A percentile compares a stretch with the other conserved stretches of the same genome.
These are phyloP conservation scores for Potamarius usumacintae DNA, from an alignment of 2,113 vertebrate genomes.

Conservation along the genomic window DNA sequence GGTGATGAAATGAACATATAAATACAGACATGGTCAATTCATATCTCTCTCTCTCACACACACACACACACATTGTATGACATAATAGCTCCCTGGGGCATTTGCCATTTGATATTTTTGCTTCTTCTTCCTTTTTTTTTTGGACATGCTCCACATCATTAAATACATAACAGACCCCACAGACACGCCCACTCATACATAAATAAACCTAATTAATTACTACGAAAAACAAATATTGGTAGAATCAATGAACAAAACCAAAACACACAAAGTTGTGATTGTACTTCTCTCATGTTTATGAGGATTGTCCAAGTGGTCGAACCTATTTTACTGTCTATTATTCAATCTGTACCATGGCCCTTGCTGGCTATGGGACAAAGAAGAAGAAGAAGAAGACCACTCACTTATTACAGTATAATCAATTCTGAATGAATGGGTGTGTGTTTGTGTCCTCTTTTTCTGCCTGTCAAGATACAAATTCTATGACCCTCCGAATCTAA, in stretches of 20 bases:
- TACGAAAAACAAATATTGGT: neutral
- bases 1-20: neutral
- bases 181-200: neutral
- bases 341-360: neutral
- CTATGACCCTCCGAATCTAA: slow-evolving; percentile 26
- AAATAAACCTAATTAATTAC: neutral
- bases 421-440: neutral
- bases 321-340: neutral
- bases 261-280: neutral
- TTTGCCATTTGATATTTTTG: slow-evolving; percentile 1
- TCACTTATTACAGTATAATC: neutral
- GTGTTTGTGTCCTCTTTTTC: neutral
- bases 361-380: too few relatives aligned
- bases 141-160: neutral
- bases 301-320: neutral
- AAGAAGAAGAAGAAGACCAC: too few relatives aligned
- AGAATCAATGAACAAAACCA: neutral
- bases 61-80: neutral
- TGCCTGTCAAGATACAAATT: slow-evolving; percentile 36
- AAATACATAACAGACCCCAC: neutral
- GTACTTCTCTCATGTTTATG: neutral
- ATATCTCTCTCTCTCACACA: neutral
- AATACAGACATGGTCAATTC: neutral
- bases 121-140: neutral
- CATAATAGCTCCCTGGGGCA: neutral